These are phyloP conservation scores for Sinelater perroti DNA, from an alignment of 2,888 invertebrate species.

Conservation along the genomic window DNA sequence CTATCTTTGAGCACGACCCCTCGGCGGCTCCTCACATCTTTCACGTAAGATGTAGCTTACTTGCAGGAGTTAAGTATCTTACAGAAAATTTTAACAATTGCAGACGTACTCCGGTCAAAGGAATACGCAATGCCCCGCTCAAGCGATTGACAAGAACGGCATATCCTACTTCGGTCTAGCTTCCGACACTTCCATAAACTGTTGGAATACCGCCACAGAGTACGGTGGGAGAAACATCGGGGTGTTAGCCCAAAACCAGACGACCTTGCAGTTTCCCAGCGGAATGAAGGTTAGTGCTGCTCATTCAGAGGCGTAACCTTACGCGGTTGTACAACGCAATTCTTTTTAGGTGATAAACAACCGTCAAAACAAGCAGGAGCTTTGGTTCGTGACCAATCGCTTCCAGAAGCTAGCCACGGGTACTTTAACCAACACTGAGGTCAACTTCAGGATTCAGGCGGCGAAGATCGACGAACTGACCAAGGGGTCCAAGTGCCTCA, in stretches of 20 bases:
- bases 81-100: neutral
- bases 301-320: too few species aligned
- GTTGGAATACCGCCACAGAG: slow-evolving; percentile 75
- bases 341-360: slow-evolving; percentile 64
- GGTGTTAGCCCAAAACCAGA: slow-evolving; percentile 65
- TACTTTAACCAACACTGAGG: slow-evolving; percentile 63
- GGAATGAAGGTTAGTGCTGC: slow-evolving; percentile 68
- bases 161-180: slow-evolving; percentile 76
- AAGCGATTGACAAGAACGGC: slow-evolving; percentile 76
- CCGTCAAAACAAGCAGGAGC: slow-evolving; percentile 66
- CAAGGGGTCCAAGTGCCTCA: slow-evolving; percentile 65
- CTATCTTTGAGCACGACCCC: slow-evolving; percentile 61
- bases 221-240: slow-evolving; percentile 67
- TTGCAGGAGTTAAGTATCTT: slow-evolving; percentile 1
- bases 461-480: slow-evolving; percentile 66
- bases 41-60: too few species aligned
- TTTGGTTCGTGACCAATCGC: slow-evolving; percentile 73
- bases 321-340: neutral
- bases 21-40: slow-evolving; percentile 65
- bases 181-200: slow-evolving; percentile 73
- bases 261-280: slow-evolving; percentile 75
- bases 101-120: slow-evolving; percentile 65
- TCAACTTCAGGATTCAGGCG: slow-evolving; percentile 77
- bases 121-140: slow-evolving; percentile 74
- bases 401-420: slow-evolving; percentile 75